Base-by-base conservation (phyloP, 1,140 invertebrate genomes). In the Trachelipus rathkii region DNA sequence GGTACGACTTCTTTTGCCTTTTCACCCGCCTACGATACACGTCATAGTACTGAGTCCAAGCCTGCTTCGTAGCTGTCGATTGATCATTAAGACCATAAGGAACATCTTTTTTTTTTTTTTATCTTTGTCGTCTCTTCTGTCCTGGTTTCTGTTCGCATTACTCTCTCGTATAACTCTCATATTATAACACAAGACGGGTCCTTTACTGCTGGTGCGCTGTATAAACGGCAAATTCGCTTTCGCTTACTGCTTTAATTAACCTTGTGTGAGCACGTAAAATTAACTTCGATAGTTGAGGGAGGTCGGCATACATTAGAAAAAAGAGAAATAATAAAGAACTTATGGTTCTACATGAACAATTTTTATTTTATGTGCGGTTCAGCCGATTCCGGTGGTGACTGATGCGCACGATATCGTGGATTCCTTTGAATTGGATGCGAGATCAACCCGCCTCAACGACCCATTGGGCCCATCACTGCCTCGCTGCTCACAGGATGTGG, bases 341-440 rank as follows among this genome's bases (percentile, higher is more conserved):
- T 60, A 60, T 60, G 50, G 50, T 2, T 60, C 50, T 2, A 4
- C 50, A 60, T 60, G 50, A 60, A 19, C 50, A 8, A 60, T 4
- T 60, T 60, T 33, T n/a, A n/a, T 3, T 33, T 33, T 60, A 60
- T 60, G 50, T 60, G 50, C 50, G n/a, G 50, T 60, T 19, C 50
- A 3, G 50, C 8, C 50, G 50, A 19, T 8, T 60, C 2, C 50
- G 50, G 50, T 60, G 50, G n/a, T n/a, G 50, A 8, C 50, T 60
- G 50, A n/a, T 19, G 50, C 50, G 77, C 75, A 78, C 74, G 76
- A 73, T 69, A 74, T 74, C 77, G 77, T 71, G 77, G 76, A 74
- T 78, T 74, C 75, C 76, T 72, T 74, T 78, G 77, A 78, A n/a
- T n/a, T 78, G 75, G 75, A 78, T 78, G 77, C 75, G 75, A 78